Evolutionary conservation across 2,888 invertebrate species (phyloP).

Genomic region (Drosophila maculinotata): DNA sequence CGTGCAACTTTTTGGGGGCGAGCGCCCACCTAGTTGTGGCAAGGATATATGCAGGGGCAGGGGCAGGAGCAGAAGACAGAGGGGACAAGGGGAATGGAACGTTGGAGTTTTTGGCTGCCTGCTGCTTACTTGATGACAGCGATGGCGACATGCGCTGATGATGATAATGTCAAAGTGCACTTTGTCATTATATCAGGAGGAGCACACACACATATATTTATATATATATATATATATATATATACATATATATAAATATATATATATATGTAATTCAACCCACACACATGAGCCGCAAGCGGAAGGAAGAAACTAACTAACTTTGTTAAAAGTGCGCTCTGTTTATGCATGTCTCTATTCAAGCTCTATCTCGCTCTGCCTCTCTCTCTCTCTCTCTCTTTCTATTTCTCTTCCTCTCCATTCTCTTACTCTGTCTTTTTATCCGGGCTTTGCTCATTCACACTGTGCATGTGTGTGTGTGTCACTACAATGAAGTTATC

Average conservation of each 20-base stretch:
- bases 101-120: constrained; percentile 27
- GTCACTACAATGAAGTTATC: constrained; percentile 76
- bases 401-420: constrained; percentile 5
- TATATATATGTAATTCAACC: no score
- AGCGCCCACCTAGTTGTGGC: neutral
- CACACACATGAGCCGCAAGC: constrained; percentile 33
- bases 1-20: constrained; percentile 62
- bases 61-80: neutral
- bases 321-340: constrained; percentile 71
- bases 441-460: constrained; percentile 12
- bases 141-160: constrained; percentile 58
- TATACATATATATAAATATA: no score
- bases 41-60: no score
- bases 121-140: constrained; percentile 57
- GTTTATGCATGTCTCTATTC: constrained; percentile 45
- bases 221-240: no score
- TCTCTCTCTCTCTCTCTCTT: neutral
- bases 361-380: neutral
- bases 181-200: constrained; percentile 71
- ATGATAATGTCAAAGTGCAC: constrained; percentile 76
- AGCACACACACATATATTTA: constrained; percentile 24
- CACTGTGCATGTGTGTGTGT: constrained; percentile 23
- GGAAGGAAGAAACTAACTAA: constrained; percentile 80
- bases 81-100: no score
- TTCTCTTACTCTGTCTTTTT: neutral